Evolutionary conservation across 2,797 vertebrate species (phyloP), one percentile per base, ranked within the genome.

Genomic region (Acridotheres tristis): DNA sequence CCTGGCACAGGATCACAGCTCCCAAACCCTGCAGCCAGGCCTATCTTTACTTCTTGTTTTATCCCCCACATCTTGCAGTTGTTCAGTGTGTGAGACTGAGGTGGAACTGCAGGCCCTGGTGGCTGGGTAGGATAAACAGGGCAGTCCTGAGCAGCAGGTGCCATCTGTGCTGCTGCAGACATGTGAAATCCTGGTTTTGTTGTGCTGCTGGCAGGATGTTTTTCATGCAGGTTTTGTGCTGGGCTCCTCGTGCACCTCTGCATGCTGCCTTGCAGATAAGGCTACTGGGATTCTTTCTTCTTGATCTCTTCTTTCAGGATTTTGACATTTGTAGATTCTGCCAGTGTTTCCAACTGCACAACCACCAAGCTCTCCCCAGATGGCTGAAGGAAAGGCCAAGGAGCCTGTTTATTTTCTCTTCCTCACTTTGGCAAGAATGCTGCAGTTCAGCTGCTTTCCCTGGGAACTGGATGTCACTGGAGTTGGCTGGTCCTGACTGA

Each of bases 161-260:
- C 91, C 71, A 59, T 96, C 93, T 93, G 84, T 91, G 86, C 91
- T 50, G 57, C 11, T 88, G 90, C 89, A 91, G 72, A 42, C 10
- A 16, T 42, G 45, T 17, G 21, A 74, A 84, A 79, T 10, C n/a
- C 51, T 47, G 30, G 51, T 48, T 91, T 42, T 23, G 54, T 76
- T 74, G 73, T 87, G 29, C 72, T n/a, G 30, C 48, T 90, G 79
- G 42, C 93, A 85, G 71, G 80, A 61, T 43, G 89, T 65, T 81
- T 78, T n/a, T 30, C 16, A 7, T 34, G 38, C 30, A 34, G 57
- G 38, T 71, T 95, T 89, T 75, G 17, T 51, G 32, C 50, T 91
- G 80, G 40, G 26, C 54, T 78, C 7, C 5, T 43, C 1, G 3
- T 51, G 69, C 77, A 81, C 77, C 65, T 92, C 65, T 79, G 67